phyloP scores from a whole-genome alignment of 2,113 vertebrate genomes.

The Cinclus cinclus region DNA sequence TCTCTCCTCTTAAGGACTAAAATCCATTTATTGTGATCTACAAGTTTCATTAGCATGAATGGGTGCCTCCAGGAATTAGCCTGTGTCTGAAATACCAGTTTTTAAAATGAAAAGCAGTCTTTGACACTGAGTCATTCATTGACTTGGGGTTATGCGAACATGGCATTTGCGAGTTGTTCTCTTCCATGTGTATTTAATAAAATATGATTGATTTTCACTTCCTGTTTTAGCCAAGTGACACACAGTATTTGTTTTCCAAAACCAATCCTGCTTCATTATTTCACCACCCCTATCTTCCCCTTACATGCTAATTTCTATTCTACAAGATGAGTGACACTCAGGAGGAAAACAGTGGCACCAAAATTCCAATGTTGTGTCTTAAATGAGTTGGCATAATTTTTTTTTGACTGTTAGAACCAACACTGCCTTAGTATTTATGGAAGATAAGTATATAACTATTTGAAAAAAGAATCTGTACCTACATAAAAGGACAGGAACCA shows the following conservation, averaged over 20 bases:
- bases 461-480: not conserved
- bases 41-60: conserved; percentile 15
- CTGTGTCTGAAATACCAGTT: not conserved
- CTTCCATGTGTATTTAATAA: not conserved
- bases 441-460: not conserved
- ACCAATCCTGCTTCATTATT: not conserved
- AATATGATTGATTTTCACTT: not conserved
- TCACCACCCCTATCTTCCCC: not conserved
- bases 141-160: not conserved
- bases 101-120: not conserved
- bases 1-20: not conserved
- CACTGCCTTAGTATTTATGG: not conserved
- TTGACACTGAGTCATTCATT: not conserved
- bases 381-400: not conserved
- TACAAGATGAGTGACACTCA: not conserved
- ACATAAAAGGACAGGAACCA: not conserved
- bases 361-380: not conserved
- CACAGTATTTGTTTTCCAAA: not conserved
- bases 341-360: not conserved
- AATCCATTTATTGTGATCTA: not conserved
- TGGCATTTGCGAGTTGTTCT: conserved; percentile 1
- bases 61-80: not conserved
- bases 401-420: not conserved
- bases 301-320: not conserved
- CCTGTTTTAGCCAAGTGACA: not conserved